phyloP scores from a whole-genome alignment of 2,113 vertebrate genomes.

The Gambusia affinis region DNA sequence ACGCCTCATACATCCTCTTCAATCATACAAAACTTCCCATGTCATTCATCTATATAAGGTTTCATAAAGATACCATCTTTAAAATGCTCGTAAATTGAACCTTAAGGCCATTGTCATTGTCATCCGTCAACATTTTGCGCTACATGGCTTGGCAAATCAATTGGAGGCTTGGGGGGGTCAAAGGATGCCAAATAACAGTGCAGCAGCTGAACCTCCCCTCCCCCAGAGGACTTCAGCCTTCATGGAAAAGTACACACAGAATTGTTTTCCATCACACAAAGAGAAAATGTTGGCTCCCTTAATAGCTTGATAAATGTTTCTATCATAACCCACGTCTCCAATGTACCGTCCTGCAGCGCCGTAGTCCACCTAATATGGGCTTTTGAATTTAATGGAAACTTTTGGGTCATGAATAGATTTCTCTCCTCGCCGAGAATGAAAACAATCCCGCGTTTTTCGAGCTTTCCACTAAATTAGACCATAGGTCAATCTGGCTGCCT shows the following conservation, averaged over 20 bases:
- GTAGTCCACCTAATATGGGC: background rate
- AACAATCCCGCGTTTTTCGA: constrained; percentile 26
- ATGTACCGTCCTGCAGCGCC: background rate
- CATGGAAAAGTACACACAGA: background rate
- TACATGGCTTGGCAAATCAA: constrained; percentile 39
- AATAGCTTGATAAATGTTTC: constrained; percentile 8
- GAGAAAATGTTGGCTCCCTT: constrained; percentile 33
- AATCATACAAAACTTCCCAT: background rate
- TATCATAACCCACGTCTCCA: constrained; percentile 12
- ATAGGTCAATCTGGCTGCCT: constrained; percentile 58
- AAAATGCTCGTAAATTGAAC: background rate
- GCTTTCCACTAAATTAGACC: constrained; percentile 52
- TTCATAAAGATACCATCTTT: constrained; percentile 9
- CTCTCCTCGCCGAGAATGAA: constrained; percentile 18
- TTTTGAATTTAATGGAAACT: constrained; percentile 1
- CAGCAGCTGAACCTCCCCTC: constrained; percentile 5
- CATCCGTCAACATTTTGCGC: constrained; percentile 30
- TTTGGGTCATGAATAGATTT: constrained; percentile 11
- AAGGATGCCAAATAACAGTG: constrained; percentile 23
- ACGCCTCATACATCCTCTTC: background rate
- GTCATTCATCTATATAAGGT: background rate
- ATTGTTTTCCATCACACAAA: constrained; percentile 10
- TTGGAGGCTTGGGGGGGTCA: constrained; percentile 35
- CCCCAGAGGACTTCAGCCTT: background rate
- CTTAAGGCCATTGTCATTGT: constrained; percentile 32